A percentile compares a stretch with the other conserved stretches of the same genome.
These are phyloP conservation scores for Polietes domitor DNA, from an alignment of 2,888 invertebrate species.

Conservation along the genomic window DNA sequence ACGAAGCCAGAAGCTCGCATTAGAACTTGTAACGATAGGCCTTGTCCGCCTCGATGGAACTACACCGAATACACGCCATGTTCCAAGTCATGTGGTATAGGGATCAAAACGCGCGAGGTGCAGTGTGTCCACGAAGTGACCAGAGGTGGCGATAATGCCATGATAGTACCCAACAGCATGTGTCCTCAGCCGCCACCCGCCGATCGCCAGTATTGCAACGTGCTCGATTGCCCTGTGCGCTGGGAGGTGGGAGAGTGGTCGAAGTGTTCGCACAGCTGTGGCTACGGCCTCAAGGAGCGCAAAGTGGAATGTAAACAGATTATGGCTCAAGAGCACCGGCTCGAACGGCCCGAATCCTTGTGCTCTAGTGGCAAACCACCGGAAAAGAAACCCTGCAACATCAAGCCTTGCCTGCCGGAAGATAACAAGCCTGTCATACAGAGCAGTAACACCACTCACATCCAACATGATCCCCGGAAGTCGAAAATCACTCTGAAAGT, in stretches of 20 bases:
- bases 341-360: slow-evolving; percentile 88
- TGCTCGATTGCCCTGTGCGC: slow-evolving; percentile 93
- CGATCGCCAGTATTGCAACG: slow-evolving; percentile 94
- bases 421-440: slow-evolving; percentile 89
- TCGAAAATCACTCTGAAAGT: slow-evolving; percentile 92
- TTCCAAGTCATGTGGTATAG: slow-evolving; percentile 96
- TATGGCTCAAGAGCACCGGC: slow-evolving; percentile 95
- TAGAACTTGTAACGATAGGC: slow-evolving; percentile 95
- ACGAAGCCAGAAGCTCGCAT: slow-evolving; percentile 94
- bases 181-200: slow-evolving; percentile 94
- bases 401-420: slow-evolving; percentile 88
- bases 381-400: slow-evolving; percentile 91
- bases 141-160: slow-evolving; percentile 92
- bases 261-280: slow-evolving; percentile 94
- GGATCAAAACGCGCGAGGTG: slow-evolving; percentile 93
- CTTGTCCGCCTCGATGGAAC: slow-evolving; percentile 97
- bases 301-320: slow-evolving; percentile 93
- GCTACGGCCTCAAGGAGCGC: slow-evolving; percentile 93
- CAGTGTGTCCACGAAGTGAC: slow-evolving; percentile 85
- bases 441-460: slow-evolving; percentile 89
- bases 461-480: slow-evolving; percentile 91
- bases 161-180: slow-evolving; percentile 95
- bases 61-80: slow-evolving; percentile 94
- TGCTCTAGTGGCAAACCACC: slow-evolving; percentile 89
- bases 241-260: slow-evolving; percentile 96